These are phyloP conservation scores for Prietella phreatophila DNA, from an alignment of 2,113 vertebrate species.

Conservation along the genomic window DNA sequence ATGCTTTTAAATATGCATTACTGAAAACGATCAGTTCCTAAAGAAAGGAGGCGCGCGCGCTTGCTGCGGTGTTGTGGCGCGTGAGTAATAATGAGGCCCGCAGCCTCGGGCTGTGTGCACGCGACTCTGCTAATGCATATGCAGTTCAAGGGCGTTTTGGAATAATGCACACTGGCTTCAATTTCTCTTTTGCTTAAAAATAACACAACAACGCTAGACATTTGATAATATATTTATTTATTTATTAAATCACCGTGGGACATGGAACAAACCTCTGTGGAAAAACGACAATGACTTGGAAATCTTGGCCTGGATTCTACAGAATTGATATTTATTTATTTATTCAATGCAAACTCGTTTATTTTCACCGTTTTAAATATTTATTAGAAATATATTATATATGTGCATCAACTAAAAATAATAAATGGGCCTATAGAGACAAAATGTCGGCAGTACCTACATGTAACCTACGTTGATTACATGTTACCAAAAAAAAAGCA, in stretches of 20 bases:
- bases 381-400: neutral
- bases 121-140: slow-evolving; percentile 59
- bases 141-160: slow-evolving; percentile 54
- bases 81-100: slow-evolving; percentile 74
- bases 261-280: neutral
- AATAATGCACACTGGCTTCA: slow-evolving; percentile 26
- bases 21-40: slow-evolving; percentile 47
- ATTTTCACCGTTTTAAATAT: neutral
- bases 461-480: neutral
- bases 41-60: slow-evolving; percentile 67
- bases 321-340: no score
- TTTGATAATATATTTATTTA: neutral
- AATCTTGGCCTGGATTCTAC: neutral
- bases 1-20: slow-evolving; percentile 26
- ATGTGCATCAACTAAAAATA: neutral
- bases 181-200: slow-evolving; percentile 31
- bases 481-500: neutral
- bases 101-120: slow-evolving; percentile 67
- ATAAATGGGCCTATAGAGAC: neutral
- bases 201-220: slow-evolving; percentile 1
- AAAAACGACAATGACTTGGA: neutral
- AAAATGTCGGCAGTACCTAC: neutral
- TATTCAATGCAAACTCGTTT: neutral
- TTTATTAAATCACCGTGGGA: neutral
- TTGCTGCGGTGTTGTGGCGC: slow-evolving; percentile 71